Percentiles rank a stretch among this genome's conserved stretches.
Evolutionary conservation across 2,797 vertebrate species (phyloP).

Genomic region (Pteropus rufus): DNA sequence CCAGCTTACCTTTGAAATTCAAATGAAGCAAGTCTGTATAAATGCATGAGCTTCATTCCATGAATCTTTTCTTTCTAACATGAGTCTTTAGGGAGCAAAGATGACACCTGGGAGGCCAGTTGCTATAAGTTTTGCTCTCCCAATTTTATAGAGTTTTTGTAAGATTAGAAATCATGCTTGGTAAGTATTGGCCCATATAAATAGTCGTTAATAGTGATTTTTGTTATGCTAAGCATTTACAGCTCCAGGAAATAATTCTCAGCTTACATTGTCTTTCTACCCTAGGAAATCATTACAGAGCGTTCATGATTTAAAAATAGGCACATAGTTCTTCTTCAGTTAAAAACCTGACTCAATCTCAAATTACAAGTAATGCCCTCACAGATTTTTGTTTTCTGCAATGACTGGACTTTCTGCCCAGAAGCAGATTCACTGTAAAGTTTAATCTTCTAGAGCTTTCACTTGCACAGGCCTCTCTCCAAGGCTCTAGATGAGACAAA

Average conservation of each 20-base stretch:
- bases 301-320: constrained; percentile 41
- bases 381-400: neutral
- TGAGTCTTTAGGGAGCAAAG: neutral
- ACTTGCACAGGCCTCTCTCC: neutral
- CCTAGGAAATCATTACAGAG: neutral
- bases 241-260: neutral
- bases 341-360: constrained; percentile 39
- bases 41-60: neutral
- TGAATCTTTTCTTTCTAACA: neutral
- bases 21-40: constrained; percentile 28
- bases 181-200: neutral
- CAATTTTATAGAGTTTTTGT: neutral
- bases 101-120: neutral
- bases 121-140: neutral
- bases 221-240: neutral
- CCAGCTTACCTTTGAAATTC: constrained; percentile 47
- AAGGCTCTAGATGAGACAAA: neutral
- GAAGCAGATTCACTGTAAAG: neutral
- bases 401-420: neutral
- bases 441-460: neutral
- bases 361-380: constrained; percentile 22
- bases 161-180: neutral
- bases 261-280: neutral
- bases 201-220: neutral
- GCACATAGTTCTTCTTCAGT: neutral